These are phyloP conservation scores for Gambusia affinis DNA, from an alignment of 2,113 vertebrate species.

Conservation along the genomic window DNA sequence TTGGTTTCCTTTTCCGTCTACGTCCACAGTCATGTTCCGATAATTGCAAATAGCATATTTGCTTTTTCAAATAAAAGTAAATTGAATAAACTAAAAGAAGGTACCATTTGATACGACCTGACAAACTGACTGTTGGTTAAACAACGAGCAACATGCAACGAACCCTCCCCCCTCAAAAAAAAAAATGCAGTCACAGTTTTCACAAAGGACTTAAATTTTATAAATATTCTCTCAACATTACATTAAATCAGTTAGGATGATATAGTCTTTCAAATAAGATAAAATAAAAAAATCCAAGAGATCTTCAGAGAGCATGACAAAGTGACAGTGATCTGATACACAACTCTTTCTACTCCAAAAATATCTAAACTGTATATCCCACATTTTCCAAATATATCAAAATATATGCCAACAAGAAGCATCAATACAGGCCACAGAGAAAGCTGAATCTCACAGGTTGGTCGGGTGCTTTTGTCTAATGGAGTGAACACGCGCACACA, in stretches of 20 bases:
- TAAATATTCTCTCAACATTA: conserved; percentile 81
- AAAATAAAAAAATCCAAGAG: conserved; percentile 40
- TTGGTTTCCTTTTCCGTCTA: too few relatives aligned
- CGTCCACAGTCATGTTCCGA: too few relatives aligned
- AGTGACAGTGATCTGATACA: conserved; percentile 75
- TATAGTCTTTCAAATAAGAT: conserved; percentile 65
- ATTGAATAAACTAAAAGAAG: background rate
- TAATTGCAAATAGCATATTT: too few relatives aligned
- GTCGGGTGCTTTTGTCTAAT: conserved; percentile 42
- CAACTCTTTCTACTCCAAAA: conserved; percentile 76
- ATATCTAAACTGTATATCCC: conserved; percentile 69
- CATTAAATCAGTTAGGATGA: conserved; percentile 80
- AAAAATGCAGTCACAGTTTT: conserved; percentile 36
- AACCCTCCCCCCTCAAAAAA: too few relatives aligned
- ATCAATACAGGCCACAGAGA: conserved; percentile 63
- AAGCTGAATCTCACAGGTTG: conserved; percentile 65
- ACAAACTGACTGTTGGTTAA: background rate
- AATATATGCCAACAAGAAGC: conserved; percentile 77
- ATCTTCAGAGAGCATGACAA: conserved; percentile 74
- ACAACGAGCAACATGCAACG: background rate
- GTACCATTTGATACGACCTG: too few relatives aligned
- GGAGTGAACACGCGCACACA: conserved; percentile 4
- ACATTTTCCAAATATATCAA: conserved; percentile 62
- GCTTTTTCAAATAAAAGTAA: background rate
- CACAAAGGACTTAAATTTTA: conserved; percentile 80